Evolutionary conservation across 1,140 invertebrate genomes (phyloP).

Genomic region (Orchesella cincta): DNA sequence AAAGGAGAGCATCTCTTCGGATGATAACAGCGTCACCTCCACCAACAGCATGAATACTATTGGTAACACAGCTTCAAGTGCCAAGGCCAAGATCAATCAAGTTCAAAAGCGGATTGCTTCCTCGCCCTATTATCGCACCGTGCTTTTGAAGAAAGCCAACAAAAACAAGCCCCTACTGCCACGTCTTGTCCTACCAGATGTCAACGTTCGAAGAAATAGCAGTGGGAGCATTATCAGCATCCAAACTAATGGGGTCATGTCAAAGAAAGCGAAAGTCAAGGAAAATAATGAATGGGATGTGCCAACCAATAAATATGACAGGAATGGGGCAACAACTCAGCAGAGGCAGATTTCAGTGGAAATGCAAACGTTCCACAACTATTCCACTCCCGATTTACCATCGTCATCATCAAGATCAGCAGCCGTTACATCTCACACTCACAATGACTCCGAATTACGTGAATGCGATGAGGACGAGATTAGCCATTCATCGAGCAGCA

Average conservation of each 20-base stretch:
- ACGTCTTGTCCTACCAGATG: background rate
- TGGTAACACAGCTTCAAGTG: background rate
- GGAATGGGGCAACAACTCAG: background rate
- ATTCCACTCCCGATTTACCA: conserved; percentile 12
- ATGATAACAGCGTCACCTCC: conserved; percentile 12
- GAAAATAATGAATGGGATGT: background rate
- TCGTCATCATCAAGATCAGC: background rate
- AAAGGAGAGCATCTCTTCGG: conserved; percentile 44
- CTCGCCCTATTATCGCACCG: conserved; percentile 1
- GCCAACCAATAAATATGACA: background rate
- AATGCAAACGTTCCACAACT: conserved; percentile 14
- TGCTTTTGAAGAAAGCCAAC: conserved; percentile 22
- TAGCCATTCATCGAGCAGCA: too few species aligned
- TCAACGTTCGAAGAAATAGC: background rate
- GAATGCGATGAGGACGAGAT: background rate
- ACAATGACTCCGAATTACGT: too few species aligned
- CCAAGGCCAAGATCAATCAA: conserved; percentile 15
- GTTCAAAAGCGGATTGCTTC: background rate
- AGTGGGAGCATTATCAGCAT: conserved; percentile 8
- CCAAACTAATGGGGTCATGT: background rate
- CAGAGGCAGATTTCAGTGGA: background rate
- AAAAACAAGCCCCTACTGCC: background rate
- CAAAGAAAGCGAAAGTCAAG: conserved; percentile 1
- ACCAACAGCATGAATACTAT: background rate
- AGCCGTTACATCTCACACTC: too few species aligned